A percentile compares a stretch with the other conserved stretches of the same genome.
Conservation (phyloP, 2,888 invertebrate genomes). For the Papilio demoleus region DNA sequence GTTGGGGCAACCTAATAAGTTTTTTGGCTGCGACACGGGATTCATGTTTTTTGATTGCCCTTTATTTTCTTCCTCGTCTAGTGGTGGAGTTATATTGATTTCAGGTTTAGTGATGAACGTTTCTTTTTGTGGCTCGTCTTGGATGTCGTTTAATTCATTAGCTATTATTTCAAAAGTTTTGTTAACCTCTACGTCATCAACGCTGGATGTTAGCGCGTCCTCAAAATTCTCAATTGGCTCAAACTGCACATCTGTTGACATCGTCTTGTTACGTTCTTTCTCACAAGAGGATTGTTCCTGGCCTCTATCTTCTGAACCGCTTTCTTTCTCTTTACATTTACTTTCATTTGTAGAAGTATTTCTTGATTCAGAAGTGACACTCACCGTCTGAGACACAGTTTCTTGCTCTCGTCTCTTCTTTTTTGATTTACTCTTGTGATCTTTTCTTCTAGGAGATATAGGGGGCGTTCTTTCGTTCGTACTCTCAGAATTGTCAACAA, state of each 20-base stretch:
- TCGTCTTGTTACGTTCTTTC: slow-evolving; percentile 31
- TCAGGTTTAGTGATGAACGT: slow-evolving; percentile 67
- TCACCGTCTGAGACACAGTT: slow-evolving; percentile 43
- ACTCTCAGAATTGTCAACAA: slow-evolving; percentile 40
- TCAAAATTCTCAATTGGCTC: slow-evolving; percentile 76
- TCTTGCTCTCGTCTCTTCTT: slow-evolving; percentile 64
- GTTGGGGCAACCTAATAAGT: slow-evolving; percentile 80
- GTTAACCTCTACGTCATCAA: slow-evolving; percentile 65
- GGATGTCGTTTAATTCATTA: slow-evolving; percentile 55
- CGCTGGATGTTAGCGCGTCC: slow-evolving; percentile 74
- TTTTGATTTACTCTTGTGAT: slow-evolving; percentile 70
- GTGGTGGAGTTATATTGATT: slow-evolving; percentile 60
- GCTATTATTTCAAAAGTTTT: slow-evolving; percentile 75
- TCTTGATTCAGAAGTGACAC: slow-evolving; percentile 43
- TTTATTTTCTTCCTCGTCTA: slow-evolving; percentile 53
- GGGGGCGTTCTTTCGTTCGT: slow-evolving; percentile 47
- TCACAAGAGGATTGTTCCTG: slow-evolving; percentile 60
- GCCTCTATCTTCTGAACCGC: slow-evolving; percentile 57
- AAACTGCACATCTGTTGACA: slow-evolving; percentile 49
- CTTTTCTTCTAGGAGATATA: slow-evolving; percentile 66
- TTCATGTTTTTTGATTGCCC: slow-evolving; percentile 55
- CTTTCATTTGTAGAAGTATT: slow-evolving; percentile 50
- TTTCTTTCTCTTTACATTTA: slow-evolving; percentile 55
- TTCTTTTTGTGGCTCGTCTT: slow-evolving; percentile 48
- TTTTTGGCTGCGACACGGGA: slow-evolving; percentile 79